Evolutionary conservation across 2,888 invertebrate species (phyloP).

Genomic region (Bedellia somnulentella): DNA sequence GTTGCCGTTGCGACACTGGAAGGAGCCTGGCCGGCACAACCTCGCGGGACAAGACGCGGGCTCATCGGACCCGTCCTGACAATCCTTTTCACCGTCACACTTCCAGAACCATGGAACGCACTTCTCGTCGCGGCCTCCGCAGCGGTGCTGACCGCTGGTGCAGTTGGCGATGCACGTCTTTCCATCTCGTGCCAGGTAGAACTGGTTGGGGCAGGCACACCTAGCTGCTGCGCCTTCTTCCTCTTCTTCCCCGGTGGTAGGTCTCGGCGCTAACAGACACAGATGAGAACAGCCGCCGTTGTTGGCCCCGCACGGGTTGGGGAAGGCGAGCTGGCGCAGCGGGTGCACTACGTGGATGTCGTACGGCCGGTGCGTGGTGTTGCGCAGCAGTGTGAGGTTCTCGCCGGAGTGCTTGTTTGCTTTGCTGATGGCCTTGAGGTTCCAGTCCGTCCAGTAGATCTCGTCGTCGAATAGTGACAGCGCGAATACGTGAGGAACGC

Average conservation of each 20-base stretch:
- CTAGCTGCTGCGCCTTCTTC: conserved; percentile 79
- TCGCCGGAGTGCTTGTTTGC: conserved; percentile 91
- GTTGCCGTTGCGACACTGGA: conserved; percentile 91
- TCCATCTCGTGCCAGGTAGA: conserved; percentile 75
- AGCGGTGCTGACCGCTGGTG: conserved; percentile 81
- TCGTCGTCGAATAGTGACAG: conserved; percentile 91
- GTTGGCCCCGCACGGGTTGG: conserved; percentile 87
- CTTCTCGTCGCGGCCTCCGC: conserved; percentile 65
- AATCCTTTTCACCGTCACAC: conserved; percentile 91
- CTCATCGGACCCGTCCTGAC: conserved; percentile 91
- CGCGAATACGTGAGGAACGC: conserved; percentile 95
- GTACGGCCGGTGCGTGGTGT: conserved; percentile 93
- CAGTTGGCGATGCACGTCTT: conserved; percentile 95
- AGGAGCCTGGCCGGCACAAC: conserved; percentile 86
- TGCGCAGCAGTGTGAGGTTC: conserved; percentile 73
- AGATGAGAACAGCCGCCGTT: conserved; percentile 97
- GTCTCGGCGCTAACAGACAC: conserved; percentile 86
- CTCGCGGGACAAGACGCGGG: conserved; percentile 79
- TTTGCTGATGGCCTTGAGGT: conserved; percentile 85
- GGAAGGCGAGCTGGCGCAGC: conserved; percentile 78
- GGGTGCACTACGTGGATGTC: conserved; percentile 93
- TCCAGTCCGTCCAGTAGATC: conserved; percentile 99
- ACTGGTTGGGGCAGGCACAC: conserved; percentile 96
- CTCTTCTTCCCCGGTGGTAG: conserved; percentile 73
- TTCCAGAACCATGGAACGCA: conserved; percentile 62